Conservation (phyloP, 2,113 vertebrate genomes). For the Capreolus pygargus region DNA sequence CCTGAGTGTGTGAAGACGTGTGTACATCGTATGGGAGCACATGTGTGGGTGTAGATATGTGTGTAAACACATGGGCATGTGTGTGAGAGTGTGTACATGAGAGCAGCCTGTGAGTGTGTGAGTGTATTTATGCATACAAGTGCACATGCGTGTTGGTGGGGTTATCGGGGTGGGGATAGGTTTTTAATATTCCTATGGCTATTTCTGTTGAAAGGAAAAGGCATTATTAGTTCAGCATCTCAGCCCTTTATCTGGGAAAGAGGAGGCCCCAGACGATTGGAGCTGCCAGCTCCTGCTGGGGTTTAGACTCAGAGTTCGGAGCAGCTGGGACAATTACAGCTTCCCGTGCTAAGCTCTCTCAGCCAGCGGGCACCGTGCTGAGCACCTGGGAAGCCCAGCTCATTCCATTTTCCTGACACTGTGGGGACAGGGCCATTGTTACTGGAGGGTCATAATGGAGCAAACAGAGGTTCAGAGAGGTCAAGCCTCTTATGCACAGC, state of each 20-base stretch:
- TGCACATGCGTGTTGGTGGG: background rate
- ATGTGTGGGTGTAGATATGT: too few species aligned
- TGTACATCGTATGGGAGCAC: too few species aligned
- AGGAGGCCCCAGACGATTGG: background rate
- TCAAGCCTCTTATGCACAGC: background rate
- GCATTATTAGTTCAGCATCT: background rate
- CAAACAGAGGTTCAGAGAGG: background rate
- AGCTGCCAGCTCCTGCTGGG: background rate
- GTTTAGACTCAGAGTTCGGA: background rate
- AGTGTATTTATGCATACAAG: fast-evolving
- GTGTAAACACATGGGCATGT: fast-evolving
- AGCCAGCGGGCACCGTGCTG: background rate
- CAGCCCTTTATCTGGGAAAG: background rate
- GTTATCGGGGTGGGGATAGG: fast-evolving
- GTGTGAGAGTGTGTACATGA: fast-evolving
- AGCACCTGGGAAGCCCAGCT: background rate
- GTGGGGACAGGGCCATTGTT: too few species aligned
- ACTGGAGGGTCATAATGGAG: background rate
- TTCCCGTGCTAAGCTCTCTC: fast-evolving
- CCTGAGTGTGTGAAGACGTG: background rate
- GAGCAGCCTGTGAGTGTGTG: background rate
- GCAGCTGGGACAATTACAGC: background rate
- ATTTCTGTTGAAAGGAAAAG: background rate
- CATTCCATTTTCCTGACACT: background rate
- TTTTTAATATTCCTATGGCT: background rate